Conservation (phyloP, 2,113 vertebrate species). For the Cavia aperea region DNA sequence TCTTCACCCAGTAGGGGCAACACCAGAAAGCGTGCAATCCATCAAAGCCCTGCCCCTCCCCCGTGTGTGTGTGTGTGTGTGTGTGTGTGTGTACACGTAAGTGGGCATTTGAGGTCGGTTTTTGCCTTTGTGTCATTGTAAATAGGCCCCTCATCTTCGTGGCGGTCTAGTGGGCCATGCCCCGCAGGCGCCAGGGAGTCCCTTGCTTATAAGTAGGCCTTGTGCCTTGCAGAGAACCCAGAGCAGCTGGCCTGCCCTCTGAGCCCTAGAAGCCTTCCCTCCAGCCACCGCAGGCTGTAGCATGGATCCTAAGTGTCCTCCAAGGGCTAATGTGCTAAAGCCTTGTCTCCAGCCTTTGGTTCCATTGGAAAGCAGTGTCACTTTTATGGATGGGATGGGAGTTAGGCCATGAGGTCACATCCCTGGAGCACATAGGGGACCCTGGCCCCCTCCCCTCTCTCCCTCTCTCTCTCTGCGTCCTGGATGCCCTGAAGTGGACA, state of each 20-base stretch:
- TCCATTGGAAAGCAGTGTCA: neutral
- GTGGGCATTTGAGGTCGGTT: neutral
- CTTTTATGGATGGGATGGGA: neutral
- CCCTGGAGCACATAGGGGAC: neutral
- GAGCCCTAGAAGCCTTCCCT: accelerated
- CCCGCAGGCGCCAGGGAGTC: accelerated
- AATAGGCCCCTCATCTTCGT: no score
- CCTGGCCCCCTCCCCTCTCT: no score
- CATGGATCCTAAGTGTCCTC: no score
- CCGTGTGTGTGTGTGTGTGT: neutral
- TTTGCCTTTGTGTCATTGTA: neutral
- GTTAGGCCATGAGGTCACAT: neutral
- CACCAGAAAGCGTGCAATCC: neutral
- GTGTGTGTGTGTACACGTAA: neutral
- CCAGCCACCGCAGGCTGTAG: neutral
- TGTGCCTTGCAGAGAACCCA: no score
- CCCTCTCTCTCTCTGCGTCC: no score
- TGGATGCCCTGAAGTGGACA: neutral
- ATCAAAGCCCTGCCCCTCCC: accelerated
- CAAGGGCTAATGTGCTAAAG: neutral
- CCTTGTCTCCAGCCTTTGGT: neutral
- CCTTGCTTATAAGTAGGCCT: accelerated
- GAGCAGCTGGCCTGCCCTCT: accelerated
- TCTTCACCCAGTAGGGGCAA: no score
- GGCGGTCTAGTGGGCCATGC: neutral